Conservation (phyloP, 2,797 vertebrate species). For the Gymnocypris eckloni region DNA sequence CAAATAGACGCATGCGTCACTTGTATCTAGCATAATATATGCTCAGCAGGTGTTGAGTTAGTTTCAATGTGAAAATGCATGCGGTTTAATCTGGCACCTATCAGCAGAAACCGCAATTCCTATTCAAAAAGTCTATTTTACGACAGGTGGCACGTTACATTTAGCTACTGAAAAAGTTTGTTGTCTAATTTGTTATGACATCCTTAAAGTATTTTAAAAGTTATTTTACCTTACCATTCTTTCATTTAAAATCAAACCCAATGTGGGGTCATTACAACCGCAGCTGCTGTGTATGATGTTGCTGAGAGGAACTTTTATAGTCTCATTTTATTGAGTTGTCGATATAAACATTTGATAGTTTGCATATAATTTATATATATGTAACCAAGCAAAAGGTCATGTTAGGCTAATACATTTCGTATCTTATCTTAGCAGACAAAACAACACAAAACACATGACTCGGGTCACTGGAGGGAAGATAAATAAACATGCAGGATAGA, state of each 20-base stretch:
- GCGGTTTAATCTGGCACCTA: background rate
- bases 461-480: background rate
- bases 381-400: background rate
- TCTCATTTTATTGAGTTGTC: background rate
- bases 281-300: background rate
- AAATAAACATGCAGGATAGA: background rate
- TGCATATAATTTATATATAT: background rate
- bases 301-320: background rate
- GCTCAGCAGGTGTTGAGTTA: background rate
- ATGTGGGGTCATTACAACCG: background rate
- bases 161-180: background rate
- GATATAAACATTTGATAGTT: background rate
- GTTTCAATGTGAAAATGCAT: background rate
- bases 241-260: background rate
- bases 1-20: constrained; percentile 1
- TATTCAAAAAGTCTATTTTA: background rate
- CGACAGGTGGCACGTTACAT: background rate
- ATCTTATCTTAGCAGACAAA: background rate
- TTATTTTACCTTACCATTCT: background rate
- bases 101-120: background rate
- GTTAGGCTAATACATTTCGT: background rate
- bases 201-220: background rate
- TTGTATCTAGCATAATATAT: constrained; percentile 19
- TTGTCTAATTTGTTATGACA: background rate
- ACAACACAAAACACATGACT: background rate